Percentiles rank a stretch among this genome's conserved stretches.
These are phyloP conservation scores for Malurus splendens DNA, from an alignment of 2,797 vertebrate species.

Conservation along the genomic window DNA sequence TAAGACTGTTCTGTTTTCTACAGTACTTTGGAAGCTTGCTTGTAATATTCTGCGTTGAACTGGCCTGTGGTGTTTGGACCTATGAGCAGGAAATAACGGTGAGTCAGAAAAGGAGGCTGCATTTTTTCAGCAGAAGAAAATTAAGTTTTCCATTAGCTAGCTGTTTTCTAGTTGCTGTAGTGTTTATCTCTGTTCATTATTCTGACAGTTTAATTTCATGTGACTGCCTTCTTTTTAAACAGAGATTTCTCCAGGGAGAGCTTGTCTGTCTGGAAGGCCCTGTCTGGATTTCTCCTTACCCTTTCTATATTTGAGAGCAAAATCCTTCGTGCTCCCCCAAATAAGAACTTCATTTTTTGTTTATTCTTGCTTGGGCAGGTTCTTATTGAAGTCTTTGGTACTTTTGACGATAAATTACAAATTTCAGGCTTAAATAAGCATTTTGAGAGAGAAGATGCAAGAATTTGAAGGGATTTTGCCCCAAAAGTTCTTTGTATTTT, in stretches of 20 bases:
- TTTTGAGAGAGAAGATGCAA: background rate
- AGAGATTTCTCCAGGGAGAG: background rate
- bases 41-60: constrained; percentile 93
- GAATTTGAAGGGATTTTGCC: background rate
- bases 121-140: constrained; percentile 7
- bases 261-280: background rate
- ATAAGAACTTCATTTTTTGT: background rate
- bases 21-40: constrained; percentile 95
- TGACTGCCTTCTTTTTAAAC: background rate
- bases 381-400: background rate
- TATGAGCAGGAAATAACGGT: constrained; percentile 83
- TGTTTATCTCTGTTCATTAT: constrained; percentile 15
- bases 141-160: constrained; percentile 13
- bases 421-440: background rate
- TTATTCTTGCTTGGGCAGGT: background rate
- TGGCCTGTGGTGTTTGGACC: constrained; percentile 95
- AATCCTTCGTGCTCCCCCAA: background rate
- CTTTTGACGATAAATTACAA: background rate
- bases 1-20: constrained; percentile 39
- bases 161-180: constrained; percentile 9
- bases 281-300: background rate
- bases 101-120: constrained; percentile 56
- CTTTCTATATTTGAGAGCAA: background rate
- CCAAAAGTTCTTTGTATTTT: background rate
- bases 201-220: background rate